phyloP scores from a whole-genome alignment of 2,888 invertebrate species.

The Venustoraphidia nigricollis region DNA sequence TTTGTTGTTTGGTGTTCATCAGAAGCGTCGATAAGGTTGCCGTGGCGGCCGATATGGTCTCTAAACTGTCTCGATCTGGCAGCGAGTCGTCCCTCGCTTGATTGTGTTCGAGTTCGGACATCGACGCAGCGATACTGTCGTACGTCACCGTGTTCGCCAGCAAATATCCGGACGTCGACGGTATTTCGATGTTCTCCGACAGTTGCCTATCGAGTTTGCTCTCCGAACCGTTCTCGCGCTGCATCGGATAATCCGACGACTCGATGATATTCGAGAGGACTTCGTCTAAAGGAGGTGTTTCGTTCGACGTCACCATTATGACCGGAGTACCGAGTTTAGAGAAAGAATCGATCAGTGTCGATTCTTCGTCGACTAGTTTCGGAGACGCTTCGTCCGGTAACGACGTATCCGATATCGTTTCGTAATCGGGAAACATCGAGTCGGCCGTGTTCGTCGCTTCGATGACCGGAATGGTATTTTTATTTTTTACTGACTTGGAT shows the following conservation, averaged over 20 bases:
- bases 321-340: too few species aligned
- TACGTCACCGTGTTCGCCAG: slow-evolving; percentile 45
- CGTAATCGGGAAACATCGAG: slow-evolving; percentile 4
- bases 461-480: background rate
- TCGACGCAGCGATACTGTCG: slow-evolving; percentile 36
- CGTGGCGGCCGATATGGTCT: slow-evolving; percentile 46
- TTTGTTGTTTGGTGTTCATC: slow-evolving; percentile 25
- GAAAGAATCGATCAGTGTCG: too few species aligned
- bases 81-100: slow-evolving; percentile 25
- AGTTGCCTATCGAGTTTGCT: slow-evolving; percentile 28
- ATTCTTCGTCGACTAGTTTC: too few species aligned
- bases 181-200: slow-evolving; percentile 32
- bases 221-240: slow-evolving; percentile 15
- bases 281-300: slow-evolving; percentile 13
- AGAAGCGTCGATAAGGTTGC: slow-evolving; percentile 43
- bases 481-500: slow-evolving; percentile 4
- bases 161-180: slow-evolving; percentile 47
- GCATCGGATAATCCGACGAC: slow-evolving; percentile 22
- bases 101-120: slow-evolving; percentile 31
- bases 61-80: slow-evolving; percentile 33
- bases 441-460: background rate
- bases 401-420: slow-evolving; percentile 4
- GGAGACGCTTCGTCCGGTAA: background rate
- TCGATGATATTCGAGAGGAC: slow-evolving; percentile 30
- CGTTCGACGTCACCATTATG: too few species aligned